A percentile compares a stretch with the other conserved stretches of the same genome.
phyloP scores from a whole-genome alignment of 2,797 vertebrate species.

The Catamblyrhynchus diadema region DNA sequence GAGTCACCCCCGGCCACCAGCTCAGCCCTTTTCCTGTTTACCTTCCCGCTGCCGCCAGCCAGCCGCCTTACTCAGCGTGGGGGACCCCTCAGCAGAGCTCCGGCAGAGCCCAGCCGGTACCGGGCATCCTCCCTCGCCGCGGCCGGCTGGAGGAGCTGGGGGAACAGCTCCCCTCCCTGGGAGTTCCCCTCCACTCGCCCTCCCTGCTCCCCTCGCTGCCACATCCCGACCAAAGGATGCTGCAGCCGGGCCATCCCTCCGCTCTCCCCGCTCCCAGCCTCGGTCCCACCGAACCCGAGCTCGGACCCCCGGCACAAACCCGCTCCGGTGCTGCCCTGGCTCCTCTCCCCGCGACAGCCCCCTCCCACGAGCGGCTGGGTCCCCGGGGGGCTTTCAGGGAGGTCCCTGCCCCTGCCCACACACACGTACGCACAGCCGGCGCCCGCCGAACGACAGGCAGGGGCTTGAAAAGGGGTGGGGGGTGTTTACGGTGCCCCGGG shows the following conservation, averaged over 20 bases:
- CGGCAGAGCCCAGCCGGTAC: background rate
- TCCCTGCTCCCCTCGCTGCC: background rate
- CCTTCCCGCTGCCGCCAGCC: slow-evolving; percentile 22
- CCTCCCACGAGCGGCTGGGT: background rate
- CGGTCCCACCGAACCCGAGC: background rate
- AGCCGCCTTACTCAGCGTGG: slow-evolving; percentile 2
- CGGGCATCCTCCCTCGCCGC: background rate
- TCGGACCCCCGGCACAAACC: background rate
- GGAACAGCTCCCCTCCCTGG: background rate
- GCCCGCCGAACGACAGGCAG: slow-evolving; percentile 33
- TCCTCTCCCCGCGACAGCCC: background rate
- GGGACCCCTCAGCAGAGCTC: background rate
- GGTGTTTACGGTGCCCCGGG: slow-evolving; percentile 45
- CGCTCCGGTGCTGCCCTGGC: background rate
- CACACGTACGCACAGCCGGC: slow-evolving; percentile 47
- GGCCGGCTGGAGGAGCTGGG: accelerated
- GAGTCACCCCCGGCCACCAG: slow-evolving; percentile 31
- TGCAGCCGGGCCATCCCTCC: background rate
- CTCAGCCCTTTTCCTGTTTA: slow-evolving; percentile 68
- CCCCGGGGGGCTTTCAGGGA: slow-evolving; percentile 51
- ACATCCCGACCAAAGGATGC: background rate
- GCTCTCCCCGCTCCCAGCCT: background rate
- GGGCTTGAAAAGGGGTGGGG: slow-evolving; percentile 56
- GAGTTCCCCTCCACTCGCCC: background rate
- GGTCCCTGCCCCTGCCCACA: slow-evolving; percentile 60